Percentiles rank a stretch among this genome's conserved stretches.
Evolutionary conservation across 2,113 vertebrate species (phyloP).

Genomic region (Lipophrys pholis): DNA sequence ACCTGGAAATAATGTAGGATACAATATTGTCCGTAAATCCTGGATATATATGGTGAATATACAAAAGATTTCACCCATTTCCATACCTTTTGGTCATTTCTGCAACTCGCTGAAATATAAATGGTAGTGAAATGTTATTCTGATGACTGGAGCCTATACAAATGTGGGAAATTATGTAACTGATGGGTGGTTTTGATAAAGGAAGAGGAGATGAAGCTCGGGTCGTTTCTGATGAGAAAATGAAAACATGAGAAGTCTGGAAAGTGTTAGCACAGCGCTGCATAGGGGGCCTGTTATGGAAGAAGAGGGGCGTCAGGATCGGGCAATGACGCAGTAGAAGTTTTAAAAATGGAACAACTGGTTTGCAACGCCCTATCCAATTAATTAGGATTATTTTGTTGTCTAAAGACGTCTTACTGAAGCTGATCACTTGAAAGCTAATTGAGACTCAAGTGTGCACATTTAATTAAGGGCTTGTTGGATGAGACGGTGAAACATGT

Average conservation of each 20-base stretch:
- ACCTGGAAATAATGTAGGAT: too few relatives aligned
- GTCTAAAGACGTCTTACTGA: not conserved
- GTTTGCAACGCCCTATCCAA: not conserved
- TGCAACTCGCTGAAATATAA: conserved; percentile 14
- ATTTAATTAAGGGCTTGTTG: conserved; percentile 18
- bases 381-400: not conserved
- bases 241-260: conserved; percentile 8
- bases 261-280: not conserved
- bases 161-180: not conserved
- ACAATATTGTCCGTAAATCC: too few relatives aligned
- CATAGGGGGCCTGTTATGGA: not conserved
- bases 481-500: not conserved
- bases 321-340: not conserved
- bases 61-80: conserved; percentile 17
- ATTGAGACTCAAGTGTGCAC: not conserved
- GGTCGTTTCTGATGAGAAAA: conserved; percentile 17
- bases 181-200: not conserved
- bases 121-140: conserved; percentile 10
- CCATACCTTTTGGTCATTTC: conserved; percentile 26
- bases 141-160: not conserved
- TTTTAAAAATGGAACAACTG: not conserved
- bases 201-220: conserved; percentile 22
- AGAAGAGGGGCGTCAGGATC: not conserved
- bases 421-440: not conserved
- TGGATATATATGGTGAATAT: not conserved